Conservation (phyloP, 2,888 invertebrate genomes). For the Drosophila buzzatii region DNA sequence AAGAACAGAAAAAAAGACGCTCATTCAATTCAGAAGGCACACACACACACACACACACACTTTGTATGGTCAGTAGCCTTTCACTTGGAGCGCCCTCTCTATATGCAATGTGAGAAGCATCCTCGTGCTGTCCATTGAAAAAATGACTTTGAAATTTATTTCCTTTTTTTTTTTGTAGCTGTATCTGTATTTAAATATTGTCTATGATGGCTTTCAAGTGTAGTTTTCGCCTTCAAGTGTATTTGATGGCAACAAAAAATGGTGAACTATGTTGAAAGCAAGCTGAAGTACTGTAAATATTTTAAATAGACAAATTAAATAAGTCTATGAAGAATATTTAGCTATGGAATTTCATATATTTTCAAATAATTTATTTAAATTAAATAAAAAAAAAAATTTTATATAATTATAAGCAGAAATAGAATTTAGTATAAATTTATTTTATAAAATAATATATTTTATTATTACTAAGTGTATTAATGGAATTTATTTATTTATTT, state of each 20-base stretch:
- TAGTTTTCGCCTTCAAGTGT: neutral
- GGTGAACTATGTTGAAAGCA: neutral
- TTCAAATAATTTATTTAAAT: no score
- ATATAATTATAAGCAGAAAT: no score
- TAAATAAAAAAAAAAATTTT: no score
- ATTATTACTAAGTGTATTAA: no score
- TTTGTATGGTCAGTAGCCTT: constrained; percentile 54
- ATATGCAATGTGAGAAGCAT: constrained; percentile 40
- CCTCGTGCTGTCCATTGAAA: constrained; percentile 14
- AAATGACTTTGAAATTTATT: constrained; percentile 24
- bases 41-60: constrained; percentile 2
- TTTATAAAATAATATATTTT: no score
- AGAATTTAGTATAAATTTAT: no score
- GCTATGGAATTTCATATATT: neutral
- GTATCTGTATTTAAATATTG: constrained; percentile 9
- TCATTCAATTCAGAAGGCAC: constrained; percentile 42
- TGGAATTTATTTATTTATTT: no score
- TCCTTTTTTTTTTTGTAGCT: neutral
- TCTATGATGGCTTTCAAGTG: constrained; percentile 1
- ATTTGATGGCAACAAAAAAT: neutral
- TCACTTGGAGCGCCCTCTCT: neutral
- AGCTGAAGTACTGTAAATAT: no score
- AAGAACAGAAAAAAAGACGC: constrained; percentile 8
- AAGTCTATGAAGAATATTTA: neutral
- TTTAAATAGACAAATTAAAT: neutral